Percentiles rank a stretch among this genome's conserved stretches.
Evolutionary conservation across 2,888 invertebrate species (phyloP).

Genomic region (Charanyca ferruginea): DNA sequence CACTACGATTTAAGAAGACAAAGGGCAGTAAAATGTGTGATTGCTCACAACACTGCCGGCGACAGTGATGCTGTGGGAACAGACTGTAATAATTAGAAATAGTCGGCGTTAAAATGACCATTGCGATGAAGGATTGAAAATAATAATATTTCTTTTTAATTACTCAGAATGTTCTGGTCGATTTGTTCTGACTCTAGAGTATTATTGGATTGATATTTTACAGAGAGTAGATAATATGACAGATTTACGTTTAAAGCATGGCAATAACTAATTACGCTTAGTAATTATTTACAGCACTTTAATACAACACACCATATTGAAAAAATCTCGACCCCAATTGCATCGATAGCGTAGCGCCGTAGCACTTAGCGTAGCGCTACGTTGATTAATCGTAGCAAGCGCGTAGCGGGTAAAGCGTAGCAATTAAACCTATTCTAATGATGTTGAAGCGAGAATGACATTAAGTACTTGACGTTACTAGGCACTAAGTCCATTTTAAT

Average conservation of each 20-base stretch:
- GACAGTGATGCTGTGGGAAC: conserved; percentile 59
- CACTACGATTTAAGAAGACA: conserved; percentile 88
- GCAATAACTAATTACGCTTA: background rate
- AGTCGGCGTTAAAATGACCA: conserved; percentile 28
- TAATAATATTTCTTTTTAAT: background rate
- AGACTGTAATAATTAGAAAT: conserved; percentile 53
- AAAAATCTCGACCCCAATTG: conserved; percentile 29
- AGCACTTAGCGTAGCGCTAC: conserved; percentile 41
- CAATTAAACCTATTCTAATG: conserved; percentile 40
- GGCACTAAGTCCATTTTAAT: no score
- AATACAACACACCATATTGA: background rate
- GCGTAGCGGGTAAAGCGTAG: conserved; percentile 43
- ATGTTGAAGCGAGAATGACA: conserved; percentile 5
- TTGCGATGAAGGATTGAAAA: background rate
- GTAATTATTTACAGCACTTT: background rate
- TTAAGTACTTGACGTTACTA: conserved; percentile 1
- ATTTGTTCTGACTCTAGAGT: no score
- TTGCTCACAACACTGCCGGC: conserved; percentile 84
- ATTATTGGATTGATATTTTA: no score
- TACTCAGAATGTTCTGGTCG: no score
- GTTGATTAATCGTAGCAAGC: conserved; percentile 34
- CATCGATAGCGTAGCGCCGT: conserved; percentile 26
- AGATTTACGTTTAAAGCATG: no score
- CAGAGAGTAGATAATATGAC: no score
- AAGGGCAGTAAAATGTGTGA: conserved; percentile 89